A percentile compares a stretch with the other conserved stretches of the same genome.
These are phyloP conservation scores for Epicauta chinensis DNA, from an alignment of 1,140 invertebrate genomes.

Conservation along the genomic window DNA sequence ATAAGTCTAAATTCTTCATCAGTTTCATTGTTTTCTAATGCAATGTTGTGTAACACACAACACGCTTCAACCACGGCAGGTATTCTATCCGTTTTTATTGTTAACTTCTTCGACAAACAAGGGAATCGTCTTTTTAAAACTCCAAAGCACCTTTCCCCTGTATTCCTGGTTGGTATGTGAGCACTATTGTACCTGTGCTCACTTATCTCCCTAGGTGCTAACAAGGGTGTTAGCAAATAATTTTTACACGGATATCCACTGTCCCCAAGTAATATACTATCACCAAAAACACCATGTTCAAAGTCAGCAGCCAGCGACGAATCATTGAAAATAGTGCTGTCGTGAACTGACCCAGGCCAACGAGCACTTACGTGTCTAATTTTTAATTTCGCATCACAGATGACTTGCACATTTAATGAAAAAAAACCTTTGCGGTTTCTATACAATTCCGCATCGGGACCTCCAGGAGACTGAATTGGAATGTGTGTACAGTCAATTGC, in stretches of 20 bases:
- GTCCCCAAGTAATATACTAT: conserved; percentile 29
- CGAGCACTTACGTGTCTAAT: conserved; percentile 37
- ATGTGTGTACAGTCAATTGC: conserved; percentile 12
- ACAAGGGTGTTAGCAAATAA: conserved; percentile 32
- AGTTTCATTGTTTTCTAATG: conserved; percentile 29
- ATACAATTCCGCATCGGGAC: conserved; percentile 29
- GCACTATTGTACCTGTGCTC: conserved; percentile 40
- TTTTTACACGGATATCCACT: conserved; percentile 27
- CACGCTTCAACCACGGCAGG: conserved; percentile 36
- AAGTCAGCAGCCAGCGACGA: conserved; percentile 20
- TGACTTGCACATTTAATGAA: conserved; percentile 38
- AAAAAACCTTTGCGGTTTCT: conserved; percentile 39
- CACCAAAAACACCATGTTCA: conserved; percentile 24
- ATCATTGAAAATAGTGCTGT: conserved; percentile 37
- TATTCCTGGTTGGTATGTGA: conserved; percentile 41
- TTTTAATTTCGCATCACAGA: conserved; percentile 27
- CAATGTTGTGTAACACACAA: conserved; percentile 40
- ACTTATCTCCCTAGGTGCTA: conserved; percentile 3
- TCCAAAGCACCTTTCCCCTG: conserved; percentile 42
- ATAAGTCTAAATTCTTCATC: conserved; percentile 36
- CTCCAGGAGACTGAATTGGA: conserved; percentile 1
- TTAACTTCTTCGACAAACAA: conserved; percentile 30
- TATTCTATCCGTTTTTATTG: conserved; percentile 30
- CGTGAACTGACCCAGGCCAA: conserved; percentile 43
- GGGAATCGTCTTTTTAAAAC: conserved; percentile 42